phyloP scores from a whole-genome alignment of 2,113 vertebrate species.

The Lophura nycthemera region DNA sequence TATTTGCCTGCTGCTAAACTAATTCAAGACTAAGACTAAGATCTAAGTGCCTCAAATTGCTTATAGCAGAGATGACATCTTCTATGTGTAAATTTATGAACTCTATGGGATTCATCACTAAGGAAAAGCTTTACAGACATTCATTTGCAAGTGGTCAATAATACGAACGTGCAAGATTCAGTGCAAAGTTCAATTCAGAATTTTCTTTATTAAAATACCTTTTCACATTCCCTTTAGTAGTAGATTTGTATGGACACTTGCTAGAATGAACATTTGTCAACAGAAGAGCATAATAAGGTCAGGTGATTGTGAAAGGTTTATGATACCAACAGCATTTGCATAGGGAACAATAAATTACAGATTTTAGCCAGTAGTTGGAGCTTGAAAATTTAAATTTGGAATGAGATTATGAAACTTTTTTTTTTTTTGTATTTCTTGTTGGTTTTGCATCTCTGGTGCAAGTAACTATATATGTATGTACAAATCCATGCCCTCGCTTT shows the following conservation, averaged over 20 bases:
- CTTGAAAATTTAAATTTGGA: constrained; percentile 28
- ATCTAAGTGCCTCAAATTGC: not conserved
- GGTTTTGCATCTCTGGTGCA: constrained; percentile 16
- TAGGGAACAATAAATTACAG: constrained; percentile 78
- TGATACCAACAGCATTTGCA: constrained; percentile 53
- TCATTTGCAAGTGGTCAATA: not conserved
- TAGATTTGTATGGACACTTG: not conserved
- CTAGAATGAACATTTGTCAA: not conserved
- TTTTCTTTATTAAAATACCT: constrained; percentile 79
- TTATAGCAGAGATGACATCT: not conserved
- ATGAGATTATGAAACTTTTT: constrained; percentile 2
- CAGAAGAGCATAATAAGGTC: not conserved
- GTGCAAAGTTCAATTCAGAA: constrained; percentile 62
- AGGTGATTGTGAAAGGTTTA: constrained; percentile 14
- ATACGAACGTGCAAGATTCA: constrained; percentile 39
- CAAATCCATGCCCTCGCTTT: not conserved
- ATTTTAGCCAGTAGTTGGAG: constrained; percentile 58
- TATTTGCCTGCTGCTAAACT: not conserved
- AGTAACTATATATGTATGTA: not conserved
- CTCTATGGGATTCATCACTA: not conserved
- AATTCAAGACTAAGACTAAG: not conserved
- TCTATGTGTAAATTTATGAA: not conserved
- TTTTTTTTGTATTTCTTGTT: constrained; percentile 3
- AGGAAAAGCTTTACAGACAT: not conserved
- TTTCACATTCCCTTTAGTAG: constrained; percentile 43